Conservation (phyloP, 1,140 invertebrate genomes). For the Choristoneura fumiferana region DNA sequence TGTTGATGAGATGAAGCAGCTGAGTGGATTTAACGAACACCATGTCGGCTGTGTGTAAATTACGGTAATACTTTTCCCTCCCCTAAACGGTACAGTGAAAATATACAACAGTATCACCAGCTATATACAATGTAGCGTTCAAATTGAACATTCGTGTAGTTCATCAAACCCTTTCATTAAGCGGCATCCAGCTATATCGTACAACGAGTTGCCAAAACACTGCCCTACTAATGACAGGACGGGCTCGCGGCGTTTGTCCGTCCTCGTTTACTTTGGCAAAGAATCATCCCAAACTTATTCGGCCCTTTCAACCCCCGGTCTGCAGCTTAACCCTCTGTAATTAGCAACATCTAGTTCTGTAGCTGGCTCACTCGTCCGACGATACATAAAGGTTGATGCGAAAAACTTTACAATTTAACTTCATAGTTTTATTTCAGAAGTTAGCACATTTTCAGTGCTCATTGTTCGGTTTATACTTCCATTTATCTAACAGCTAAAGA, state of each 20-base stretch:
- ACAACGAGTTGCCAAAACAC: conserved; percentile 53
- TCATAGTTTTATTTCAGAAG: no score
- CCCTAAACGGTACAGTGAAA: no score
- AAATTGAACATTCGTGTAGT: conserved; percentile 17
- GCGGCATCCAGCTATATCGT: conserved; percentile 43
- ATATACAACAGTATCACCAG: not conserved
- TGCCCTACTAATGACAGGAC: conserved; percentile 55
- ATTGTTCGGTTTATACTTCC: no score
- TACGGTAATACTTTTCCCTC: no score
- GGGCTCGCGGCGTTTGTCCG: conserved; percentile 35
- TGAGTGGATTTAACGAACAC: no score
- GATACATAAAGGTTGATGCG: conserved; percentile 8
- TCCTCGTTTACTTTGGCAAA: conserved; percentile 40
- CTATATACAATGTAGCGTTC: not conserved
- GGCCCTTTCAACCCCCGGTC: conserved; percentile 42
- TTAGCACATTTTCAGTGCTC: no score
- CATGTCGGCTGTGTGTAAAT: no score
- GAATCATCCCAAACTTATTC: conserved; percentile 58
- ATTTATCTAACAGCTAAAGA: no score
- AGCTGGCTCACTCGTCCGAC: not conserved
- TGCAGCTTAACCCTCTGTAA: conserved; percentile 51
- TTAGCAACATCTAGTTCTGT: conserved; percentile 41
- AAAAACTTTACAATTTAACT: not conserved
- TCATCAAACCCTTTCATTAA: conserved; percentile 46
- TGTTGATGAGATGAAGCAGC: no score